Conservation (phyloP, 2,797 vertebrate genomes). For the Crypturellus tataupa region DNA sequence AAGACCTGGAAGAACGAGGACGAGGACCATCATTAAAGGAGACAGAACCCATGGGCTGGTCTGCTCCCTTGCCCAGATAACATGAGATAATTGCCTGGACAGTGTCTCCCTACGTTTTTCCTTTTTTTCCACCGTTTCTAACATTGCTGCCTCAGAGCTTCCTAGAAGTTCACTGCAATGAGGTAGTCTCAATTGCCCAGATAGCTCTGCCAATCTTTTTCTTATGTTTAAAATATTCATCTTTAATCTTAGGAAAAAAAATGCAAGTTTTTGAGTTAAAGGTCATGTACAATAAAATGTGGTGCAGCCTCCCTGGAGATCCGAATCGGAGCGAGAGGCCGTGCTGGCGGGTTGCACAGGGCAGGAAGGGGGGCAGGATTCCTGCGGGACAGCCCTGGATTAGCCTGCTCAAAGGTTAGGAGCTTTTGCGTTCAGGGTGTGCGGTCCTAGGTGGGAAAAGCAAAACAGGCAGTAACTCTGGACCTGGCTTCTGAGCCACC, state of each 20-base stretch:
- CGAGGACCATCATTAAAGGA: constrained; percentile 4
- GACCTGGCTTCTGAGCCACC: background rate
- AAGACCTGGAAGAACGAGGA: background rate
- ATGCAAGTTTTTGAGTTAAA: background rate
- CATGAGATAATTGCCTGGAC: background rate
- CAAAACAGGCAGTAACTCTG: background rate
- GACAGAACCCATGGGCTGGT: constrained; percentile 2
- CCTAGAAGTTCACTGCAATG: background rate
- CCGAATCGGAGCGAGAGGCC: background rate
- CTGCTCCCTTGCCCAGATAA: background rate
- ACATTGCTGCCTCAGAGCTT: background rate
- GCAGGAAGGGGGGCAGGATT: background rate
- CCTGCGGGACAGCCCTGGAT: background rate
- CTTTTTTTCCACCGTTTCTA: background rate
- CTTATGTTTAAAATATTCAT: background rate
- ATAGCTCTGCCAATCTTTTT: constrained; percentile 4
- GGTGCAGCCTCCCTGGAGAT: background rate
- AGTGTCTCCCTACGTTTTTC: background rate
- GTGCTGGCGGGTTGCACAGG: background rate
- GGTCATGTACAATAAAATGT: background rate
- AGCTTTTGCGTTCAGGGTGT: background rate
- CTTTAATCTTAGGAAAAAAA: constrained; percentile 15
- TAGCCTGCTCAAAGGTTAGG: background rate
- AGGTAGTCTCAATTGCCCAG: constrained; percentile 5
- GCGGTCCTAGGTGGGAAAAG: background rate